Percentiles rank a stretch among this genome's conserved stretches.
Conservation (phyloP, 2,888 invertebrate species). For the Drosophila colorata region DNA sequence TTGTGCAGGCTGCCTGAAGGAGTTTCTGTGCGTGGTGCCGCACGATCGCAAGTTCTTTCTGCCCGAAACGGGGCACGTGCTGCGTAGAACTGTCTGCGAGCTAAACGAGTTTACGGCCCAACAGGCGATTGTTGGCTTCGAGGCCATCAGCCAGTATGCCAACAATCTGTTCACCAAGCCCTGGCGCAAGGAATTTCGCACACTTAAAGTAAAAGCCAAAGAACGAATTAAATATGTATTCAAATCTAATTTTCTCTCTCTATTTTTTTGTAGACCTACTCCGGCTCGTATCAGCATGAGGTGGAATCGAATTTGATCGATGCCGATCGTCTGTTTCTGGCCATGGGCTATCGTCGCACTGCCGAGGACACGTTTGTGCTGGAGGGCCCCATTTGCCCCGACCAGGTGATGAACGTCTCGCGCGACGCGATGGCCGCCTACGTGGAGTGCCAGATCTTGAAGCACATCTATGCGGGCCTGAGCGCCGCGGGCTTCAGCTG, state of each 20-base stretch:
- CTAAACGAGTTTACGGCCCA: slow-evolving; percentile 92
- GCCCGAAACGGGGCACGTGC: slow-evolving; percentile 90
- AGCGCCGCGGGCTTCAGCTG: slow-evolving; percentile 87
- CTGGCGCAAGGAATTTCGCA: slow-evolving; percentile 94
- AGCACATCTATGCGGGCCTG: slow-evolving; percentile 90
- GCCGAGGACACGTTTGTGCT: slow-evolving; percentile 87
- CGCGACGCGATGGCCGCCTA: slow-evolving; percentile 94
- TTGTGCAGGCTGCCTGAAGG: slow-evolving; percentile 91
- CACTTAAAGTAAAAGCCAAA: slow-evolving; percentile 89
- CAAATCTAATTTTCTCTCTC: not conserved
- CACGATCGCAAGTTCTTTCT: slow-evolving; percentile 92
- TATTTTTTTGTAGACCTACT: slow-evolving; percentile 88
- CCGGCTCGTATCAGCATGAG: slow-evolving; percentile 95
- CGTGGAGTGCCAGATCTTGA: slow-evolving; percentile 94
- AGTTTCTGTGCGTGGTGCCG: slow-evolving; percentile 91
- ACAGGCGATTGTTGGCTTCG: slow-evolving; percentile 93
- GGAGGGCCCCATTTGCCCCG: slow-evolving; percentile 92
- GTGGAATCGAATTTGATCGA: slow-evolving; percentile 92
- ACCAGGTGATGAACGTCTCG: slow-evolving; percentile 91
- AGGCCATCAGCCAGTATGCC: slow-evolving; percentile 93
- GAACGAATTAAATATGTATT: no score
- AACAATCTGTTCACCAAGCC: slow-evolving; percentile 94
- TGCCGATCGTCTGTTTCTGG: slow-evolving; percentile 91
- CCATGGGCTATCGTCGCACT: slow-evolving; percentile 92
- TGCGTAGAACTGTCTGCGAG: slow-evolving; percentile 90